phyloP scores from a whole-genome alignment of 2,797 vertebrate species.

The Danio kyathit region DNA sequence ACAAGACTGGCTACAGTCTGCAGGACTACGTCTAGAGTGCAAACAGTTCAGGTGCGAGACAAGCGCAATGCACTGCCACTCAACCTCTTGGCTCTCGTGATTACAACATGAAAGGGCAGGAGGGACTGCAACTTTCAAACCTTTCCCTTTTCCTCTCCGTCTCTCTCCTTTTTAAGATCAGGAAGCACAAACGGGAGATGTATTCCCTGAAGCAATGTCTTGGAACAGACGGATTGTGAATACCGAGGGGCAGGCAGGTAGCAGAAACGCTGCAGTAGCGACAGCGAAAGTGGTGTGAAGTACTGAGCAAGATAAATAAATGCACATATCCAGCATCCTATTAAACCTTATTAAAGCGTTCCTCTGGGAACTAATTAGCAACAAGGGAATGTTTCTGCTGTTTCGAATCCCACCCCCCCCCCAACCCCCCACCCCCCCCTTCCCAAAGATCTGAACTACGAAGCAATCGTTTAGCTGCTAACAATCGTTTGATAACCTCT shows the following conservation, averaged over 20 bases:
- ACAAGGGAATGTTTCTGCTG: conserved; percentile 71
- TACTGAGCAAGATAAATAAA: conserved; percentile 67
- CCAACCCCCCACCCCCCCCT: conserved; percentile 38
- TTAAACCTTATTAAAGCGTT: conserved; percentile 72
- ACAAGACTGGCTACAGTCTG: conserved; percentile 86
- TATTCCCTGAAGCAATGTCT: conserved; percentile 74
- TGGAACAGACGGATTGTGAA: conserved; percentile 70
- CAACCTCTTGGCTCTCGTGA: conserved; percentile 25
- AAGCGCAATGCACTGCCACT: conserved; percentile 24
- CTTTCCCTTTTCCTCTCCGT: conserved; percentile 16
- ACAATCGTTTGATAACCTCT: conserved; percentile 77
- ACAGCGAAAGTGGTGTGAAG: conserved; percentile 47
- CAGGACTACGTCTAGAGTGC: conserved; percentile 83
- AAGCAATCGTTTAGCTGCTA: conserved; percentile 86
- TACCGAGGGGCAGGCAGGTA: conserved; percentile 66
- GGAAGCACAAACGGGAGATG: conserved; percentile 83
- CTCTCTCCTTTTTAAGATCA: conserved; percentile 65
- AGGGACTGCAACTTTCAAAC: conserved; percentile 69
- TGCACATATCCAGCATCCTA: conserved; percentile 70
- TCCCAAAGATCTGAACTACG: conserved; percentile 77
- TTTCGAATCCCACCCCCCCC: conserved; percentile 61
- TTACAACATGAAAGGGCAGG: conserved; percentile 57
- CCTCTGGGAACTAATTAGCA: conserved; percentile 75
- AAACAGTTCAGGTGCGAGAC: conserved; percentile 26
- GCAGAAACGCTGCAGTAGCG: conserved; percentile 69